Evolutionary conservation across 2,888 invertebrate species (phyloP), one percentile per base, ranked within the genome.

Genomic region (Meganola albula): DNA sequence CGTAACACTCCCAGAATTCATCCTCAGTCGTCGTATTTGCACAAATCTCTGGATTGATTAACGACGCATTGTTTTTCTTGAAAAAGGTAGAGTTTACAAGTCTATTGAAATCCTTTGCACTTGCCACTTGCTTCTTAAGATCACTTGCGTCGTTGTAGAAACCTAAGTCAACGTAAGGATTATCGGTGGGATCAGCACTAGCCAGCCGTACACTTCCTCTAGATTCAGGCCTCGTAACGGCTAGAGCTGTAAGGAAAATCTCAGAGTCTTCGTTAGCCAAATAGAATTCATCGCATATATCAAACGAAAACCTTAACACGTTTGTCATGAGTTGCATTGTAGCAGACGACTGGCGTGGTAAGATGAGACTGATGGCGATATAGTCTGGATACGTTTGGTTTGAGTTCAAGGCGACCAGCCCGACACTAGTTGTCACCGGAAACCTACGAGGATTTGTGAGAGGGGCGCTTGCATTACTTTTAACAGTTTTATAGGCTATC

Each of bases 41-140:
- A 10, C 68, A 68, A 1, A 63, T 31, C 2, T 43, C 44, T 0
- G 58, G 21, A 34, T 65, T n/a, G n/a, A n/a, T n/a, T n/a, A n/a
- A n/a, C n/a, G n/a, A n/a, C n/a, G n/a, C n/a, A n/a, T n/a, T n/a
- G n/a, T n/a, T n/a, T n/a, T n/a, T n/a, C n/a, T n/a, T n/a, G n/a
- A n/a, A n/a, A n/a, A n/a, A n/a, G n/a, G n/a, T n/a, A n/a, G n/a
- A n/a, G n/a, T n/a, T n/a, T n/a, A n/a, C n/a, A n/a, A n/a, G n/a
- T n/a, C n/a, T n/a, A n/a, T n/a, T n/a, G n/a, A n/a, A n/a, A n/a
- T n/a, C n/a, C n/a, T n/a, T n/a, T n/a, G n/a, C n/a, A n/a, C n/a
- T n/a, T n/a, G 60, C 30, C 53, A 33, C 1, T 67, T 36, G n/a
- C n/a, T n/a, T n/a, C n/a, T n/a, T n/a, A n/a, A n/a, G n/a, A n/a